These are phyloP conservation scores for Aplodontia rufa DNA, from an alignment of 2,113 vertebrate genomes.

Conservation along the genomic window DNA sequence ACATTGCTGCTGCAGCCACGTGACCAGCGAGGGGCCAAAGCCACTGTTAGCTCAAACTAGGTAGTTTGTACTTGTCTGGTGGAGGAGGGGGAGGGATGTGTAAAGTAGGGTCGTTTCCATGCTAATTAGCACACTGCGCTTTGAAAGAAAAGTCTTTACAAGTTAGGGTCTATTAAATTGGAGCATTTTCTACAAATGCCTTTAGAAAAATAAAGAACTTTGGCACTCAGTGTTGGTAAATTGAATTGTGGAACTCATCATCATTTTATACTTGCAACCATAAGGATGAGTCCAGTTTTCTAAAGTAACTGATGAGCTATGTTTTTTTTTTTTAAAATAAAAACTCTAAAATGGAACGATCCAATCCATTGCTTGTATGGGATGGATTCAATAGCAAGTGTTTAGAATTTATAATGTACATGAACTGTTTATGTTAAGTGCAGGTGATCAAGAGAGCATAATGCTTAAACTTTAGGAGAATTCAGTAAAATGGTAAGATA, in stretches of 20 bases:
- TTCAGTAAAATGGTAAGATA: neutral
- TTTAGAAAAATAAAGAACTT: neutral
- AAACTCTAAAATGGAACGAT: neutral
- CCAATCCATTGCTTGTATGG: neutral
- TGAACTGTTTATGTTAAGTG: conserved; percentile 13
- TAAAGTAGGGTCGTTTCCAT: neutral
- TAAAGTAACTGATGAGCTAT: conserved; percentile 3
- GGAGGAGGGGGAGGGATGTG: neutral
- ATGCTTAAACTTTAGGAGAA: conserved; percentile 6
- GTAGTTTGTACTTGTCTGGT: neutral
- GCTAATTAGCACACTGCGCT: neutral
- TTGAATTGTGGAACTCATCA: neutral
- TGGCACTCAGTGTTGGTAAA: neutral
- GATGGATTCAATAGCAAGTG: neutral
- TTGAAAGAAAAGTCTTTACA: neutral
- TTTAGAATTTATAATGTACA: conserved; percentile 33
- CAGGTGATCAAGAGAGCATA: neutral
- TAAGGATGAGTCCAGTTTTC: conserved; percentile 22
- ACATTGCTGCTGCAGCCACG: neutral
- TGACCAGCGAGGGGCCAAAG: neutral
- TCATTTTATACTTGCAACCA: neutral
- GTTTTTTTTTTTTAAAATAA: neutral
- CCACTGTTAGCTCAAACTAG: neutral
- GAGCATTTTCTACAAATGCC: neutral
- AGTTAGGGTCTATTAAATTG: neutral